Evolutionary conservation across 2,113 vertebrate genomes (phyloP), one percentile per base, ranked within the genome.

Genomic region (Ursus arctos): DNA sequence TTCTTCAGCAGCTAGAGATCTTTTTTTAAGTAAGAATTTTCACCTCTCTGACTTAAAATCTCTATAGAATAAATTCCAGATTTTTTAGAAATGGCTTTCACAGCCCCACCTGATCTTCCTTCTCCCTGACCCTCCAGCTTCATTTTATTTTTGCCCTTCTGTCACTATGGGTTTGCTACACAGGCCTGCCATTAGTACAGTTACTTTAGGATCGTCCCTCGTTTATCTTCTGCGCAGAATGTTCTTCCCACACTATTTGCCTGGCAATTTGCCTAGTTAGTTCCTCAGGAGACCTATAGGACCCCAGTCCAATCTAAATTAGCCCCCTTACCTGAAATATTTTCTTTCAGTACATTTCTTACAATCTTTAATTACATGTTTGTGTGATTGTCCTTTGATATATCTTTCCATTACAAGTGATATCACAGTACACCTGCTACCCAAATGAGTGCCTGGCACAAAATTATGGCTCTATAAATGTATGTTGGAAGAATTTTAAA

Each of bases 321-420:
- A 86, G 53, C 36, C 18, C 19, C 15, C 36, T 71, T 67, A 47
- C 40, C 67, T 86, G 33, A 61, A 89, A 53, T 87, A 49, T 84
- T 95, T 96, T 76, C 36, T 82, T 93, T 71, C 47, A 83, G 67
- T 71, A 36, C 15, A 79, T 53, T 93, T 85, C 15, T 76, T 74
- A 67, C 4, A 16, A 4, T 59, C 79, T 71, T 86, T 77, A 63
- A 31, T 72, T 69, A 21, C 7, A 22, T n/a, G 16, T 43, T 43
- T 63, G 5, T 90, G 14, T 22, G 31, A 47, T 84, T 53, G 43
- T 53, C 19, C 22, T 65, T 94, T 72, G 43, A 14, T 40, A 14
- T 43, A 21, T 74, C 53, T 86, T 90, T 53, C 55, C 79, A 13
- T 19, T 67, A 18, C 8, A 47, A 10, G 47, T 47, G 51, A 7